Base-by-base conservation (phyloP, 2,113 vertebrate genomes). In the Sinocyclocheilus maitianheensis region DNA sequence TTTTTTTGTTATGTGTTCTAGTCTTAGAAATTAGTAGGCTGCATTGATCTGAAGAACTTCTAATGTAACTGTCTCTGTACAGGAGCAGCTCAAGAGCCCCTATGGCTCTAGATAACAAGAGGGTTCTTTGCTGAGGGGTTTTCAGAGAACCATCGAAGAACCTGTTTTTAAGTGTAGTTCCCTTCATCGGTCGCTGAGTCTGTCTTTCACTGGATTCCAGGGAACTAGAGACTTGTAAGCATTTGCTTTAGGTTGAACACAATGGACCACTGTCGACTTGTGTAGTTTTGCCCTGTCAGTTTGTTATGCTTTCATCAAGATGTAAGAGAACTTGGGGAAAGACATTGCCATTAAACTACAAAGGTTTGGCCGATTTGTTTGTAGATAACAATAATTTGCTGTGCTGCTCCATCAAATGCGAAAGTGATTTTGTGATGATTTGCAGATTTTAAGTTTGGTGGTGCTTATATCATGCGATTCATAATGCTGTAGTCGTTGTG, bases 281-380 rank as follows among this genome's bases (percentile, higher is more conserved):
- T 55, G 76, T 78, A 55, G 51, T 37, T 78, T 22, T 58, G 24
- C 75, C 46, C 51, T 26, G 75, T 34, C 48, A 53, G 48, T 51
- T 77, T 51, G 46, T 53, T 77, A 20, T 30, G 51, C 48, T 77
- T 77, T 55, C 48, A 55, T 55, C 71, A 74, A 74, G 71, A 74
- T 74, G 71, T 74, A 74, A 74, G 37, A 74, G 20, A 77, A 77
- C 16, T n/a, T 30, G 46, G 75, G 75, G 51, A 34, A 77, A 77
- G 26, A 53, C 76, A 34, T 77, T 34, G 30, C 51, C 30, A 34
- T 78, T 60, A 78, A 20, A 60, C 53, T 58, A 40, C 30, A 58
- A 78, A 60, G 51, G 30, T 22, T 58, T 55, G 46, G 13, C 30
- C 1, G 77, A 40, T 78, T 37, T 74, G 71, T 78, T 22, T 60